Percentiles rank a stretch among this genome's conserved stretches.
Conservation (phyloP, 2,888 invertebrate genomes). For the Pandemis corylana region DNA sequence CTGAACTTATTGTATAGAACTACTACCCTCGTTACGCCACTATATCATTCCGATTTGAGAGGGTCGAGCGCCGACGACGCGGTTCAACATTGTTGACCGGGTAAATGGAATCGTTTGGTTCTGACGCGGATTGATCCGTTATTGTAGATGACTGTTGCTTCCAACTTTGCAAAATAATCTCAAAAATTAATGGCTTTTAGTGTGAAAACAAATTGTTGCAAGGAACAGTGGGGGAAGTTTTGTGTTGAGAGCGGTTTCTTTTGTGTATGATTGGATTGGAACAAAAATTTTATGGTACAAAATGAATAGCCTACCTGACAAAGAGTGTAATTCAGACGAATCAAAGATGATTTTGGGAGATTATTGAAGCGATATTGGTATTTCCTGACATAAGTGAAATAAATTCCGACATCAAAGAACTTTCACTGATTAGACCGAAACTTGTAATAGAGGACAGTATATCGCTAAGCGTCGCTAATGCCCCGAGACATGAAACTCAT, state of each 20-base stretch:
- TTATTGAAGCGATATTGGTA: background rate
- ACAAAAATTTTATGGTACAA: no score
- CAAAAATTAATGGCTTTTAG: background rate
- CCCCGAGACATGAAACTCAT: conserved; percentile 9
- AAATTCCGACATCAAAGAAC: background rate
- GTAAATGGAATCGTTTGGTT: conserved; percentile 15
- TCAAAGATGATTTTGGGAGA: background rate
- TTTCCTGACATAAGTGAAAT: background rate
- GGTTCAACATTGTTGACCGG: conserved; percentile 17
- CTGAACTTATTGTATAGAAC: conserved; percentile 4
- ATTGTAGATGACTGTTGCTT: background rate
- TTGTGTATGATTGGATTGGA: no score
- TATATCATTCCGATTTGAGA: conserved; percentile 7
- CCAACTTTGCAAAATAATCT: background rate
- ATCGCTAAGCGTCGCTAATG: conserved; percentile 2
- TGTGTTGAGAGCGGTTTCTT: no score
- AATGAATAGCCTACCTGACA: background rate
- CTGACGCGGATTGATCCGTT: conserved; percentile 23
- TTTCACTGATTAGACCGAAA: background rate
- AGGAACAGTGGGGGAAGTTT: background rate
- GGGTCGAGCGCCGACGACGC: conserved; percentile 9
- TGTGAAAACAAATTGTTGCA: background rate
- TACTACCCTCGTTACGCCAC: conserved; percentile 20
- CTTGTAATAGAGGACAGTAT: background rate
- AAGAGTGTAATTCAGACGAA: background rate